Evolutionary conservation across 2,888 invertebrate species (phyloP), one percentile per base, ranked within the genome.

Genomic region (Neoascia interrupta): DNA sequence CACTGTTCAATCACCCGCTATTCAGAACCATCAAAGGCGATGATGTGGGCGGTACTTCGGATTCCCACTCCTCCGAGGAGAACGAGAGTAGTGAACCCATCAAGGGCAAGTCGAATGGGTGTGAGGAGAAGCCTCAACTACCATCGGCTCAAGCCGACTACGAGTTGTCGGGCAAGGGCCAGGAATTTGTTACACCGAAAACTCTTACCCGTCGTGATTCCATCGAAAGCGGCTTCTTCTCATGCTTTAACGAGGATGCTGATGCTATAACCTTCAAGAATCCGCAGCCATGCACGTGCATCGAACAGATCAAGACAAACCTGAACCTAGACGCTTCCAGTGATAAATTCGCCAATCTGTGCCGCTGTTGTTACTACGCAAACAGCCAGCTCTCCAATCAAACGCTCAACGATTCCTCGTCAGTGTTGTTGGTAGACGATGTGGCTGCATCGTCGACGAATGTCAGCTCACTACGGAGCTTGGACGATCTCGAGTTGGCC

Each of bases 171-270:
- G 82, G 84, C 63, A 86, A 86, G 53, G 36, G 28, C 6, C 66
- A 66, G 34, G 85, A 85, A 64, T 83, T 82, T 82, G 82, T 83
- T 60, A 86, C 84, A 1, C 75, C 85, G 23, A 84, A 87, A 81
- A 84, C 86, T n/a, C 88, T 93, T n/a, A 90, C 93, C 26, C 90
- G 96, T 13, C 91, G 96, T 43, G 96, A 95, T 64, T 96, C 96
- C 15, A 96, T 96, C 87, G 96, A 96, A 87, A 95, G 95, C 82
- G 96, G 96, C 15, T 96, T 96, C 86, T 96, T 95, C 91, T 95
- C 95, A 61, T 95, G 95, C 83, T 94, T 95, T 81, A 95, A 95
- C 84, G 94, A 94, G 86, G 94, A 94, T 86, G 91, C 92, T 81
- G 94, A 94, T 86, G 91, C 92, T 82, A 91, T 92, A 68, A 89